Evolutionary conservation across 2,888 invertebrate species (phyloP).

Genomic region (Micropterix aruncella): DNA sequence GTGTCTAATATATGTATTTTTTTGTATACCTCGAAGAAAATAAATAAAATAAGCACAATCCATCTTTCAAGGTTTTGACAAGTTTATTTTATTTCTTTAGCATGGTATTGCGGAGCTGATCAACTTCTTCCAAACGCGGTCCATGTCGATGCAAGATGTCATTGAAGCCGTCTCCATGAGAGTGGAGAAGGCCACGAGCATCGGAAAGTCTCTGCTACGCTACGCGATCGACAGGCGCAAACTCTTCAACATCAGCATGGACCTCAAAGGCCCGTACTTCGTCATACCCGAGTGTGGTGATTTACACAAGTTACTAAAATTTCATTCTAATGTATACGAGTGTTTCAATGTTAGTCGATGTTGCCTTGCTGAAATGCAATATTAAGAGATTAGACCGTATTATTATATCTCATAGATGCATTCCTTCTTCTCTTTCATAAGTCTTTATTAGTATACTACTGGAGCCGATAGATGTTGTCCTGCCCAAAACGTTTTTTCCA

Average conservation of each 20-base stretch:
- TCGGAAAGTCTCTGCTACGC: slow-evolving; percentile 31
- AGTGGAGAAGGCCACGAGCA: slow-evolving; percentile 20
- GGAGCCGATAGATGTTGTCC: no score
- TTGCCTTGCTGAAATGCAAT: slow-evolving; percentile 2
- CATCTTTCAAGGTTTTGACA: no score
- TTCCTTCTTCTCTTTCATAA: no score
- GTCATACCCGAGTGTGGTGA: slow-evolving; percentile 64
- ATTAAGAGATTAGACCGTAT: no score
- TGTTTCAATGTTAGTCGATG: slow-evolving; percentile 5
- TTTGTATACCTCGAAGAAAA: no score
- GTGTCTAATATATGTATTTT: no score
- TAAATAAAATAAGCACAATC: no score
- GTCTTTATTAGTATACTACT: no score
- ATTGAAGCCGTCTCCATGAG: slow-evolving; percentile 19
- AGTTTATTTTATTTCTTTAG: slow-evolving; percentile 34
- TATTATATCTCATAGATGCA: no score
- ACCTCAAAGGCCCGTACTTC: slow-evolving; percentile 61
- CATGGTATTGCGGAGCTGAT: slow-evolving; percentile 57
- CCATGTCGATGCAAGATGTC: slow-evolving; percentile 30
- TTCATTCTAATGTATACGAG: slow-evolving; percentile 10
- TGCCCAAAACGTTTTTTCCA: no score
- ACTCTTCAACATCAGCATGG: slow-evolving; percentile 54
- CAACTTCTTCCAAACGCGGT: slow-evolving; percentile 49
- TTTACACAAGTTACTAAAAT: slow-evolving; percentile 38
- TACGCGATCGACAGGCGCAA: slow-evolving; percentile 39